These are phyloP conservation scores for Meloe dianella DNA, from an alignment of 2,888 invertebrate species.

Conservation along the genomic window DNA sequence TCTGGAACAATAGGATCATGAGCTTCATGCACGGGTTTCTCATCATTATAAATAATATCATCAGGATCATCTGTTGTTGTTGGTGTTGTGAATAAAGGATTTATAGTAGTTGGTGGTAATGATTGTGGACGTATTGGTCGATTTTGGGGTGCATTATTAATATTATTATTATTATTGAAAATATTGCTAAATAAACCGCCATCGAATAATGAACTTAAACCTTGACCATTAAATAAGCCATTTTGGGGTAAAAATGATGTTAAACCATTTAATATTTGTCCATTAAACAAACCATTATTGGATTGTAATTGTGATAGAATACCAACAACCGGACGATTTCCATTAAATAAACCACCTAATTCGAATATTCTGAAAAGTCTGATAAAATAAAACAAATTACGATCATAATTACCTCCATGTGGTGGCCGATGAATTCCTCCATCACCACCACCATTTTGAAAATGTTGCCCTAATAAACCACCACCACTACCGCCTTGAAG, in stretches of 20 bases:
- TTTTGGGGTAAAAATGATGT: conserved; percentile 17
- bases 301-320: conserved; percentile 23
- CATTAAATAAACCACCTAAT: conserved; percentile 10
- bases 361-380: not conserved
- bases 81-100: conserved; percentile 11
- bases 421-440: not conserved
- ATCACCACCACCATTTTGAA: not conserved
- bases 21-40: conserved; percentile 48
- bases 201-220: conserved; percentile 27
- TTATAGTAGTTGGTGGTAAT: not conserved
- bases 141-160: not conserved
- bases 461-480: not conserved
- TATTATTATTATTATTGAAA: conserved; percentile 18
- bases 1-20: conserved; percentile 44
- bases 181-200: conserved; percentile 26
- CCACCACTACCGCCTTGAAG: not conserved
- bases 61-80: conserved; percentile 39
- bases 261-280: conserved; percentile 11
- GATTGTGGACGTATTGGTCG: not conserved
- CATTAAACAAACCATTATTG: conserved; percentile 10
- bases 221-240: conserved; percentile 30
- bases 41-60: conserved; percentile 49
- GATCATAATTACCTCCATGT: conserved; percentile 17
- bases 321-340: not conserved
- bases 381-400: not conserved